Conservation (phyloP, 1,140 invertebrate genomes). For the Yoshiicerus persimilis region DNA sequence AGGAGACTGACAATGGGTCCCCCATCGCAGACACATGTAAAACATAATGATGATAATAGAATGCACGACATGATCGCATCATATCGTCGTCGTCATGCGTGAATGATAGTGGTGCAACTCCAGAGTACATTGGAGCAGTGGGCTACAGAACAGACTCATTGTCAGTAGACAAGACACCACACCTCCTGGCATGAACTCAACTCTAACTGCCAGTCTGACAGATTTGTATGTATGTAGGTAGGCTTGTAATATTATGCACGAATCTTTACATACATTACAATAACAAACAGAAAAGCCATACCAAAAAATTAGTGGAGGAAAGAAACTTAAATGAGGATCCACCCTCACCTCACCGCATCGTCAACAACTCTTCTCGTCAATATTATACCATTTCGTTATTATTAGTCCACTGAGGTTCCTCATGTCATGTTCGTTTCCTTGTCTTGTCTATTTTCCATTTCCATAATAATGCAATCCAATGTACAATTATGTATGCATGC, state of each 20-base stretch:
- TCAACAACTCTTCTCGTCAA: background rate
- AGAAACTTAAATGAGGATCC: background rate
- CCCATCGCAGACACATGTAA: background rate
- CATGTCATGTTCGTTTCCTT: background rate
- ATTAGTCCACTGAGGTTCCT: background rate
- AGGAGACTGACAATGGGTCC: background rate
- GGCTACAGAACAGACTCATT: background rate
- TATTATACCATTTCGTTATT: background rate
- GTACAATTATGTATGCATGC: background rate
- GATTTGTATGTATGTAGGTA: background rate
- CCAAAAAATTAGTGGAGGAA: background rate
- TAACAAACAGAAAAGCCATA: background rate
- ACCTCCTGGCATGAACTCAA: background rate
- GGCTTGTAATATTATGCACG: background rate
- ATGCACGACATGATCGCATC: background rate
- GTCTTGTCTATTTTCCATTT: background rate
- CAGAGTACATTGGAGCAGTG: background rate
- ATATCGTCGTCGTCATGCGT: background rate
- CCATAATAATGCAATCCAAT: background rate
- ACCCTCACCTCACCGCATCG: background rate
- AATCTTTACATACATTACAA: background rate
- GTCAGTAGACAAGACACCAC: background rate
- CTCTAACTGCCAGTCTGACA: background rate
- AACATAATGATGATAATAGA: background rate
- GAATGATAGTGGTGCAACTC: background rate